Percentiles rank a stretch among this genome's conserved stretches.
phyloP scores from a whole-genome alignment of 2,888 invertebrate genomes.

The Nephrotoma flavescens region DNA sequence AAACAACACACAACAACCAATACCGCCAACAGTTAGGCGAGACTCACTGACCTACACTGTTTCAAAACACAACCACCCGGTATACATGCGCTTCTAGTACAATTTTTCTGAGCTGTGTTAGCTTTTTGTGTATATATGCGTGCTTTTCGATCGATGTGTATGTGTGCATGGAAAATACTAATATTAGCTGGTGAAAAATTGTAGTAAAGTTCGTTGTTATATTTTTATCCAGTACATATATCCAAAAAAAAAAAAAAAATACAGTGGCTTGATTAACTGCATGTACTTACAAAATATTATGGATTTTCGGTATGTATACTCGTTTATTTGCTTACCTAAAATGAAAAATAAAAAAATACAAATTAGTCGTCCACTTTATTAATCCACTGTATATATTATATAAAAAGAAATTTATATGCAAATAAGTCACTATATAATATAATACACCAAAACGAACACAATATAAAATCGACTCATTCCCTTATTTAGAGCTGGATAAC shows the following conservation, averaged over 20 bases:
- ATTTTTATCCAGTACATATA: not conserved
- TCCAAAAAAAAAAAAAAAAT: not conserved
- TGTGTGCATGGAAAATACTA: not conserved
- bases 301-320: not conserved
- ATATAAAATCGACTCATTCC: not conserved
- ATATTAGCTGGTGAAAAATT: not conserved
- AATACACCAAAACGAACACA: not conserved
- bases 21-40: slow-evolving; percentile 8
- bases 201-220: not conserved
- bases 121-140: not conserved
- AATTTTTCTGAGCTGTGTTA: not conserved
- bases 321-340: not conserved
- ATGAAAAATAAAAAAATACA: not conserved
- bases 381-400: not conserved
- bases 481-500: not conserved
- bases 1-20: not conserved
- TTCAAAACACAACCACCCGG: slow-evolving; percentile 1
- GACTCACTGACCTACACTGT: slow-evolving; percentile 11
- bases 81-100: slow-evolving; percentile 5
- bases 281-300: not conserved
- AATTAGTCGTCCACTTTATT: not conserved
- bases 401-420: not conserved
- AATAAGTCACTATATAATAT: not conserved
- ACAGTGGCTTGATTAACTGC: not conserved
- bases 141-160: not conserved